Evolutionary conservation across 2,797 vertebrate genomes (phyloP).

Genomic region (Bufotes viridis): DNA sequence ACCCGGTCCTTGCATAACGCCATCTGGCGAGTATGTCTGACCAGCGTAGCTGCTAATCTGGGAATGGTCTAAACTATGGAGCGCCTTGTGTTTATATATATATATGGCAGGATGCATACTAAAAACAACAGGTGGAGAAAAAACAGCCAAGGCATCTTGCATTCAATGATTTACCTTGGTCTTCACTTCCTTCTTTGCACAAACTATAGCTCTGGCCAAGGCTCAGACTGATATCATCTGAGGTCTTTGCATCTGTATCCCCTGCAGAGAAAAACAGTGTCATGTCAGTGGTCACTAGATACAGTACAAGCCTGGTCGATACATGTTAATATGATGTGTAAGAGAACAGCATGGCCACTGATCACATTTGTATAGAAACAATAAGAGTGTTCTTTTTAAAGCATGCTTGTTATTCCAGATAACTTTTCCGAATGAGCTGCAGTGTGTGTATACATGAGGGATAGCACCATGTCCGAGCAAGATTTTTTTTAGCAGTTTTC

Average conservation of each 20-base stretch:
- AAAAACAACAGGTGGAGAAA: not conserved
- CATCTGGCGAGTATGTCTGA: no score
- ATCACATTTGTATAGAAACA: not conserved
- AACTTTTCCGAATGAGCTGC: no score
- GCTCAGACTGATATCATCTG: constrained; percentile 95
- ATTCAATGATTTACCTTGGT: constrained; percentile 82
- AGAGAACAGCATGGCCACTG: not conserved
- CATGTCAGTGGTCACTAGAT: not conserved
- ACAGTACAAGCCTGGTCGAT: not conserved
- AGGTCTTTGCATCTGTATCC: constrained; percentile 88
- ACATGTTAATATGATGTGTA: not conserved
- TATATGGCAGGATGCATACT: not conserved
- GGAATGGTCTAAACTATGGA: no score
- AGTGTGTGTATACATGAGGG: no score
- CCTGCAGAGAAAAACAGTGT: constrained; percentile 69
- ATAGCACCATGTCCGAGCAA: no score
- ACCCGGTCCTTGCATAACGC: no score
- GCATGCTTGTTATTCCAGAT: no score
- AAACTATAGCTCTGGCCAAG: constrained; percentile 92
- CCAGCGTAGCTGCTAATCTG: no score
- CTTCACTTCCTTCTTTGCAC: constrained; percentile 88
- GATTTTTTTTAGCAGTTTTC: no score
- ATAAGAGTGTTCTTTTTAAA: not conserved
- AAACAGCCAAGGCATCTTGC: not conserved
- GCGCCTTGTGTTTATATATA: no score